A percentile compares a stretch with the other conserved stretches of the same genome.
These are phyloP conservation scores for Propithecus coquereli DNA, from an alignment of 2,113 vertebrate species.

Conservation along the genomic window DNA sequence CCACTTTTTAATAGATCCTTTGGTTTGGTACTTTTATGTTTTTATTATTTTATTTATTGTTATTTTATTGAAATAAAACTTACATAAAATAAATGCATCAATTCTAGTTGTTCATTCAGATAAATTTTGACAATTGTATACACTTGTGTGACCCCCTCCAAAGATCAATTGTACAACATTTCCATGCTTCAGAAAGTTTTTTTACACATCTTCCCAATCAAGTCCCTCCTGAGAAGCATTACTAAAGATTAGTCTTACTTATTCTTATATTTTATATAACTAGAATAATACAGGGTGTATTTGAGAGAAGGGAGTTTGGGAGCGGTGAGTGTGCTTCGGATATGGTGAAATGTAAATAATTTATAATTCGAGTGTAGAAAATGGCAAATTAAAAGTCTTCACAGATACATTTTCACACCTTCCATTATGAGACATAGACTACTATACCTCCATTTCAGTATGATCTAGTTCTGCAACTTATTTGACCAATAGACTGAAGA, in stretches of 20 bases:
- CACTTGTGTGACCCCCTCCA: not conserved
- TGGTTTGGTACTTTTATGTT: not conserved
- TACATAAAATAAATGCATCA: not conserved
- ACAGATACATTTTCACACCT: not conserved
- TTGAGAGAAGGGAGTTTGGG: not conserved
- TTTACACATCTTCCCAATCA: not conserved
- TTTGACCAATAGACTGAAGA: not conserved
- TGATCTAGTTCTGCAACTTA: not conserved
- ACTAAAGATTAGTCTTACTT: not conserved
- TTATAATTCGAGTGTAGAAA: not conserved
- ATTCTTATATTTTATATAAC: not conserved
- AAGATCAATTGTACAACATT: not conserved
- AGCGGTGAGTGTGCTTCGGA: not conserved
- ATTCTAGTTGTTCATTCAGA: not conserved
- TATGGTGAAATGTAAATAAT: not conserved
- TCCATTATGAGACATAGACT: not conserved
- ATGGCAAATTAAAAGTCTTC: not conserved
- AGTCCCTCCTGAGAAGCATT: not conserved
- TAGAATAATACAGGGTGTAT: not conserved
- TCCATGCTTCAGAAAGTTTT: not conserved
- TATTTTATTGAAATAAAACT: not conserved
- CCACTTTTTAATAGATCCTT: not conserved
- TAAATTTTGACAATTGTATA: not conserved
- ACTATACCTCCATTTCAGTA: not conserved
- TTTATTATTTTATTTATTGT: not conserved